These are phyloP conservation scores for Ancistrus triradiatus DNA, from an alignment of 2,113 vertebrate genomes.

Conservation along the genomic window DNA sequence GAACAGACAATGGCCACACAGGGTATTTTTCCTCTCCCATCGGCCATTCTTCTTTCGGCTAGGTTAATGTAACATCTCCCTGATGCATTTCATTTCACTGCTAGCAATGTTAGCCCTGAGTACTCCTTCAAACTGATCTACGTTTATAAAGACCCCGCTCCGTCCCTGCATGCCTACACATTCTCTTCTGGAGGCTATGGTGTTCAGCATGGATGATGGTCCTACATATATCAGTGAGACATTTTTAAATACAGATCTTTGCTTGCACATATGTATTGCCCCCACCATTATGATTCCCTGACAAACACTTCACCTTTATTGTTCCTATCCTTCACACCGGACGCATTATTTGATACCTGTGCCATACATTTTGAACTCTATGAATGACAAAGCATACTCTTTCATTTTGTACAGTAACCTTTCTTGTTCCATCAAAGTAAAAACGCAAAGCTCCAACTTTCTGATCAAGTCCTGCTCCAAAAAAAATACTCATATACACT, in stretches of 20 bases:
- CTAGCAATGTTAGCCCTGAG: conserved; percentile 52
- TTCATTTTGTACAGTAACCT: too few species aligned
- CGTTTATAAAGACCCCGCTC: conserved; percentile 54
- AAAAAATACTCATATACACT: too few species aligned
- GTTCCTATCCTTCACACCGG: too few species aligned
- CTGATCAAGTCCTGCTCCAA: too few species aligned
- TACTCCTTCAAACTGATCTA: conserved; percentile 61
- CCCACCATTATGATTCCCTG: conserved; percentile 48
- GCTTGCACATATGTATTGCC: conserved; percentile 54
- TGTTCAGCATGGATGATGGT: conserved; percentile 54
- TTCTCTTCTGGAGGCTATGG: conserved; percentile 55
- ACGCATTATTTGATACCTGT: too few species aligned
- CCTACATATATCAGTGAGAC: conserved; percentile 59
- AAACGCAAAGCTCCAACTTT: too few species aligned
- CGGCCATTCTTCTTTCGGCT: conserved; percentile 38
- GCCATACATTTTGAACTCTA: too few species aligned
- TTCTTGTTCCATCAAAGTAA: too few species aligned
- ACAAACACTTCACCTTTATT: conserved; percentile 34
- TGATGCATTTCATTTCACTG: conserved; percentile 65
- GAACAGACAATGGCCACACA: conserved; percentile 58
- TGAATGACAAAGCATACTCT: too few species aligned
- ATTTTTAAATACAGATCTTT: conserved; percentile 57
- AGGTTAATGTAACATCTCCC: conserved; percentile 61
- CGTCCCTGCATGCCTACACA: conserved; percentile 43
- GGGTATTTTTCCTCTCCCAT: conserved; percentile 37